Evolutionary conservation across 2,888 invertebrate species (phyloP).

Genomic region (Ophion costatus): DNA sequence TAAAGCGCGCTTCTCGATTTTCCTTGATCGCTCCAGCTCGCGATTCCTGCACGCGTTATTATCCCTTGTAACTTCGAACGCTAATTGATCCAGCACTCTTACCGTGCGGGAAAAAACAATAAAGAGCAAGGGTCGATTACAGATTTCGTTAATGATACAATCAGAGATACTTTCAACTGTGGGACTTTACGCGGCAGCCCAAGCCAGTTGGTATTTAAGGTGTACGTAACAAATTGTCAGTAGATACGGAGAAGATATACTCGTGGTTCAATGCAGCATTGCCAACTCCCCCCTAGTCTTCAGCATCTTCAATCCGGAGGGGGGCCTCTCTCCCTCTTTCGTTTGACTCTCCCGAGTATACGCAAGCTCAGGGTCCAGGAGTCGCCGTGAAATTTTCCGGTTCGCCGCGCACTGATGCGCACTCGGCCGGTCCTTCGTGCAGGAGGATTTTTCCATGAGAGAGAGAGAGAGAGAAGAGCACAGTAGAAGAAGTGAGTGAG

Average conservation of each 20-base stretch:
- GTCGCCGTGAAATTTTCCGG: conserved; percentile 61
- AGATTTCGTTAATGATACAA: conserved; percentile 42
- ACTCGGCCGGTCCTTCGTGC: conserved; percentile 42
- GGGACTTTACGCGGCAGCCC: conserved; percentile 19
- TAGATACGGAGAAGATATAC: conserved; percentile 21
- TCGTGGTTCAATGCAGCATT: conserved; percentile 51
- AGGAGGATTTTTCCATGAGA: conserved; percentile 1
- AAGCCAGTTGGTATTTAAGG: conserved; percentile 24
- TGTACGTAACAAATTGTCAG: conserved; percentile 55
- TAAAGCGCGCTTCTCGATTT: not conserved
- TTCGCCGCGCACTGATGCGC: conserved; percentile 49
- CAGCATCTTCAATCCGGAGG: conserved; percentile 27
- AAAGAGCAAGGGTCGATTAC: conserved; percentile 13
- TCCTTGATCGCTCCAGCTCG: not conserved
- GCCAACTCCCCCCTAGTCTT: conserved; percentile 12
- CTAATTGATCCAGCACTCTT: conserved; percentile 53
- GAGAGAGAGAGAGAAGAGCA: not conserved
- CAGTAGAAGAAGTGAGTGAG: not conserved
- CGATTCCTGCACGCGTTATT: conserved; percentile 1
- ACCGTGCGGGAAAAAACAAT: not conserved
- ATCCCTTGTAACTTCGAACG: conserved; percentile 16
- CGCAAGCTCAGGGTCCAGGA: conserved; percentile 12
- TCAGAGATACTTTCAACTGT: conserved; percentile 34
- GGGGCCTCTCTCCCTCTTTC: conserved; percentile 34
- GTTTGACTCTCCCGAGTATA: conserved; percentile 24